A percentile compares a stretch with the other conserved stretches of the same genome.
phyloP scores from a whole-genome alignment of 2,888 invertebrate species.

The Dione vanillae region DNA sequence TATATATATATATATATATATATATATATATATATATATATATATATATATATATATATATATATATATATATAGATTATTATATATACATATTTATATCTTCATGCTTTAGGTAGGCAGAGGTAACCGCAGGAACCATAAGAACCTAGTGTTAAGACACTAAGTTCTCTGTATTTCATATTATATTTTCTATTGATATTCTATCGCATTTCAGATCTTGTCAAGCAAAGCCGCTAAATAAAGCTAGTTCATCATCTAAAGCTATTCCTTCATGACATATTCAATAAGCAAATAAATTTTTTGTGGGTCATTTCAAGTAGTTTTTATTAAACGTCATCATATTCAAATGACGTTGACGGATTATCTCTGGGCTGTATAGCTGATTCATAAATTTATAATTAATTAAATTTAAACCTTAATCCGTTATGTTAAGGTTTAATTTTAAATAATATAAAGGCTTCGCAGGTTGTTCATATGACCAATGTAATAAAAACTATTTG shows the following conservation, averaged over 20 bases:
- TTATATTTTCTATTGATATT: too few relatives aligned
- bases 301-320: constrained; percentile 29
- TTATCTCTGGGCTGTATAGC: constrained; percentile 57
- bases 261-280: constrained; percentile 34
- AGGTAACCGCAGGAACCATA: too few relatives aligned
- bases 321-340: constrained; percentile 48
- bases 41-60: too few relatives aligned
- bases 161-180: too few relatives aligned
- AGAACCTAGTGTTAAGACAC: too few relatives aligned
- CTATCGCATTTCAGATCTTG: not conserved
- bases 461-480: constrained; percentile 31
- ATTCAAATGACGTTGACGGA: constrained; percentile 60
- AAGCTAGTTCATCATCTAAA: too few relatives aligned
- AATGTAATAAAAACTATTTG: constrained; percentile 36
- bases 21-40: too few relatives aligned
- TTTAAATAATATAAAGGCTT: not conserved
- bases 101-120: too few relatives aligned
- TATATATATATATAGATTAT: too few relatives aligned
- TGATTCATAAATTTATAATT: constrained; percentile 49
- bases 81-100: too few relatives aligned
- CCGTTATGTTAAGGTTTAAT: constrained; percentile 12
- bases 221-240: not conserved
- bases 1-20: too few relatives aligned
- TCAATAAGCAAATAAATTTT: constrained; percentile 44
- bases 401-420: constrained; percentile 14